Conservation (phyloP, 2,888 invertebrate genomes). For the Ophion ellenae region DNA sequence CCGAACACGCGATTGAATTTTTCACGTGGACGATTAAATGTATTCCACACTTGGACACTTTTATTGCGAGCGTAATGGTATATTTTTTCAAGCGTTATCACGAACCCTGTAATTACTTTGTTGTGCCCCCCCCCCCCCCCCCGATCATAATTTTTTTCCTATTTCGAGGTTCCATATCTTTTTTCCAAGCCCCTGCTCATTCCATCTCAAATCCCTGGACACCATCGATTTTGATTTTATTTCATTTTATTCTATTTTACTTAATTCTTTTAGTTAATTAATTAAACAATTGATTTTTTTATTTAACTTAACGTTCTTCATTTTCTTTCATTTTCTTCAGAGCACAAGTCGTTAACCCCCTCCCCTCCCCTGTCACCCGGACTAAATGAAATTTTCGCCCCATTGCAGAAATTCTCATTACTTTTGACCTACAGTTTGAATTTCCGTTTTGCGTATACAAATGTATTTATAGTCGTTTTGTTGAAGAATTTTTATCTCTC, state of each 20-base stretch:
- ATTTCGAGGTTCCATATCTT: neutral
- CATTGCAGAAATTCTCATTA: neutral
- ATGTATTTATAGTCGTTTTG: neutral
- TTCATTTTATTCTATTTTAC: too few species aligned
- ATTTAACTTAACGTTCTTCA: neutral
- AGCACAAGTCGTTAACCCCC: too few species aligned
- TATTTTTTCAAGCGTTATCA: neutral
- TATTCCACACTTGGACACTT: neutral
- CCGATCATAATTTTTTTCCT: neutral
- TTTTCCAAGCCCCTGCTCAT: too few species aligned
- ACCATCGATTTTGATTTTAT: too few species aligned
- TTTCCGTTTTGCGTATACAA: too few species aligned
- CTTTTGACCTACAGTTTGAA: neutral
- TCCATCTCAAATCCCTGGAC: too few species aligned
- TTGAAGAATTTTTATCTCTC: neutral
- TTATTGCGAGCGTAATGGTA: neutral
- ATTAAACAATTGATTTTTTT: too few species aligned
- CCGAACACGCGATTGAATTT: neutral
- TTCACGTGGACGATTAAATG: neutral
- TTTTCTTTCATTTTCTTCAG: neutral
- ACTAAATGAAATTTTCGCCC: neutral
- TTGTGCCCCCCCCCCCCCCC: neutral
- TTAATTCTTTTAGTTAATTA: too few species aligned
- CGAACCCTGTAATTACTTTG: neutral
- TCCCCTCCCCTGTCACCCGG: too few species aligned